Evolutionary conservation across 2,888 invertebrate species (phyloP), one percentile per base, ranked within the genome.

Genomic region (Lysandra bellargus): DNA sequence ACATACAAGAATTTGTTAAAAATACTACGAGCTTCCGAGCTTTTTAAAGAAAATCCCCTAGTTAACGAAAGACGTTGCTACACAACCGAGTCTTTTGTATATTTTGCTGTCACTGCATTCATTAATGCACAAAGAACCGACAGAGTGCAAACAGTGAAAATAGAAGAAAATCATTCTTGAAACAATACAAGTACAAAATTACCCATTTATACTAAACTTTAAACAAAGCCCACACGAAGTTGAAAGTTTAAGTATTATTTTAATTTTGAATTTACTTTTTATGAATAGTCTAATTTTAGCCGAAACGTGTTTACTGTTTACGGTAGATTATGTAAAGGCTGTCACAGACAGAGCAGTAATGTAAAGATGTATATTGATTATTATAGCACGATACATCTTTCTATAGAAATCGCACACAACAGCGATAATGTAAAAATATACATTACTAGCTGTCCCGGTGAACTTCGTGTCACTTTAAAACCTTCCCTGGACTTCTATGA

Each of bases 71-170:
- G 75, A 75, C 49, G 23, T 23, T 30, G 49, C 23, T 74, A 49
- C 23, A 75, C 75, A 75, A 49, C 75, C 75, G 49, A 44, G 74
- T 49, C 74, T 75, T 75, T 49, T 75, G 53, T 75, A 53, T 14
- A 30, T 23, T 44, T 75, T 75, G 75, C 17, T 64, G 64, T 30
- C 30, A 53, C 49, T 49, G 53, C 75, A 75, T 75, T 53, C 53
- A 75, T 30, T 75, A 49, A 53, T 33, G 23, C 9, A 30, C 44
- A 75, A 49, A 75, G 75, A 53, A 75, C 75, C 75, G 23, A 75
- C 49, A 30, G 49, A 49, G 44, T 49, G 49, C 74, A 49, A 53
- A 75, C 23, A 75, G 23, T 49, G 30, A 6, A 53, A 75, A 75
- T 30, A 75, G 9, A 49, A 75, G 75, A 75, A 75, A 49, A 23